These are phyloP conservation scores for Phymorhynchus buccinoides DNA, from an alignment of 1,140 invertebrate genomes.

Conservation along the genomic window DNA sequence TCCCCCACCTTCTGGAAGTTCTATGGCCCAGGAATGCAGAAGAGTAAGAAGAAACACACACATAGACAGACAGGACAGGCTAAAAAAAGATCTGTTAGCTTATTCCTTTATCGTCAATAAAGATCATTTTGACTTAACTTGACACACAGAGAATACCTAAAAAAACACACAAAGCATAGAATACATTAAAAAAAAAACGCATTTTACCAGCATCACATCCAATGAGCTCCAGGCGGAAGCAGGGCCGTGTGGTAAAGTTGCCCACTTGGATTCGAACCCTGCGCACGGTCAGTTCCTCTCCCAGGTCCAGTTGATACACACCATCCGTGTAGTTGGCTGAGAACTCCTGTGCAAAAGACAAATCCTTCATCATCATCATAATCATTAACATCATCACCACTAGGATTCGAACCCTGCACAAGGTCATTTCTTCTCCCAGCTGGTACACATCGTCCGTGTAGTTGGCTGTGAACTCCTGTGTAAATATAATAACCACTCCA, in stretches of 20 bases:
- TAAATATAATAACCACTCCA: too few relatives aligned
- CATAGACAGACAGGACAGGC: too few relatives aligned
- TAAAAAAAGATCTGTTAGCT: too few relatives aligned
- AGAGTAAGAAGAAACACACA: too few relatives aligned
- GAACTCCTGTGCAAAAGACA: constrained; percentile 34
- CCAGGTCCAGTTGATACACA: constrained; percentile 29
- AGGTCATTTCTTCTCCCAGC: neutral
- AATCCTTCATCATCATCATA: neutral
- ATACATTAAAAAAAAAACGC: too few relatives aligned
- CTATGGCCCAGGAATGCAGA: too few relatives aligned
- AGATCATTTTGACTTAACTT: too few relatives aligned
- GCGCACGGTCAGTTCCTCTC: constrained; percentile 19
- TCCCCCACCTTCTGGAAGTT: too few relatives aligned
- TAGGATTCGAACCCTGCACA: constrained; percentile 46
- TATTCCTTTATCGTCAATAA: too few relatives aligned
- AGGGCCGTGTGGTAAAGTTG: constrained; percentile 47
- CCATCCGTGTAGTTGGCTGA: constrained; percentile 39
- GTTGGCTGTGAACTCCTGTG: constrained; percentile 44
- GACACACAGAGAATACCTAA: too few relatives aligned
- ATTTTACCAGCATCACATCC: constrained; percentile 43
- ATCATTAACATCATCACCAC: neutral
- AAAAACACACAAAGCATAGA: too few relatives aligned
- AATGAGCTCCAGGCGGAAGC: constrained; percentile 50
- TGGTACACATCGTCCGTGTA: constrained; percentile 34
- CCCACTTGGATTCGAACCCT: constrained; percentile 48